Base-by-base conservation (phyloP, 2,797 vertebrate species). In the Rhabdophis nuchalis region DNA sequence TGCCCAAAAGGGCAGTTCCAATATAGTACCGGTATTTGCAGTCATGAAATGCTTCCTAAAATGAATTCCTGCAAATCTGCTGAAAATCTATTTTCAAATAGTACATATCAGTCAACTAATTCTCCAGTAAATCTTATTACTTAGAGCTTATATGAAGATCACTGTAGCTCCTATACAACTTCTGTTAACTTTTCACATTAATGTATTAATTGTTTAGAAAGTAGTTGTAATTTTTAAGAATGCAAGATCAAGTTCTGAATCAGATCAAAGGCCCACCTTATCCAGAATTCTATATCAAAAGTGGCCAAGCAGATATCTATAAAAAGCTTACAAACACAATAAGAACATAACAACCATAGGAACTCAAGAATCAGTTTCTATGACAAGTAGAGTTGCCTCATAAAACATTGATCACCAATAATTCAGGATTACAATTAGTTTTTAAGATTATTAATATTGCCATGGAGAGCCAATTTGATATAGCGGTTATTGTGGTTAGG, bases 31-130 rank as follows among this genome's bases (percentile, higher is more conserved):
- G n/a, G n/a, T n/a, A n/a, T 82, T 58, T 64, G 54, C 54, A 92
- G 52, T 10, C 36, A 60, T 86, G 23, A 56, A 56, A 77, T 87
- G 85, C 29, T 56, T 54, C 46, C 92, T 87, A 23, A 64, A 72
- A n/a, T 86, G 20, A 53, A 60, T 54, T 68, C 58, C 88, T 89
- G 27, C 27, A 64, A 56, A 0, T 46, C 0, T 46, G 46, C 5
- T 53, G 25, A 82, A 87, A 82, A 87, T 25, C 12, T 58, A 12
- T 82, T 82, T 82, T 82, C 72, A 82, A 68, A 64, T 20, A 86
- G 23, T 54, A 16, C 85, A 87, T 57, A 32, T 36, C 2, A 16
- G 1, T 72, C 46, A 87, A n/a, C 41, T 82, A 87, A 86, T 57
- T 29, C 29, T 41, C n/a, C 46, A 58, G 52, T 4, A 77, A 77